A percentile compares a stretch with the other conserved stretches of the same genome.
These are phyloP conservation scores for Gymnothorax javanicus DNA, from an alignment of 2,797 vertebrate species.

Conservation along the genomic window DNA sequence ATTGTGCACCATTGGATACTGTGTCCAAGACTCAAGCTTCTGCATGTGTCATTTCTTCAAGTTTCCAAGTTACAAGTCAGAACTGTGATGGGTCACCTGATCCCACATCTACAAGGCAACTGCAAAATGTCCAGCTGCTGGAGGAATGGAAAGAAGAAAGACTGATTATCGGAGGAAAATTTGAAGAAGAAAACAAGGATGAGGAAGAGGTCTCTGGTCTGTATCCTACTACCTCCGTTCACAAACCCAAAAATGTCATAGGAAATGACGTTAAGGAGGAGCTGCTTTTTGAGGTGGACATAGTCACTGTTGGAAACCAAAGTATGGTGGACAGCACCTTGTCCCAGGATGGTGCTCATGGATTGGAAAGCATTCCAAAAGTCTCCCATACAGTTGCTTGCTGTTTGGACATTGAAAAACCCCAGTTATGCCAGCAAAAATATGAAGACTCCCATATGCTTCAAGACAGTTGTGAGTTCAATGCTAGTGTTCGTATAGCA, in stretches of 20 bases:
- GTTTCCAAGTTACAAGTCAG: conserved; percentile 31
- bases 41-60: conserved; percentile 28
- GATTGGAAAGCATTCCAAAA: conserved; percentile 1
- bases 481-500: conserved; percentile 32
- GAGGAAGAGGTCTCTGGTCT: conserved; percentile 10
- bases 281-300: conserved; percentile 68
- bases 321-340: conserved; percentile 46
- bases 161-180: conserved; percentile 30
- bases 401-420: conserved; percentile 39
- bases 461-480: conserved; percentile 13
- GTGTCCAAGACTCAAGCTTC: conserved; percentile 26
- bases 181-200: conserved; percentile 32
- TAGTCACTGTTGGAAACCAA: conserved; percentile 72
- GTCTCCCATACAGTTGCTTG: conserved; percentile 3
- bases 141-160: conserved; percentile 34
- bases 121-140: conserved; percentile 34
- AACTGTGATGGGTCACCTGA: neutral
- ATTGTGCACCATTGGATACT: conserved; percentile 17
- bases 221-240: conserved; percentile 31
- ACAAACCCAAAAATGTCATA: conserved; percentile 40
- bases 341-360: conserved; percentile 24
- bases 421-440: conserved; percentile 25
- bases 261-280: conserved; percentile 72
- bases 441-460: conserved; percentile 1
- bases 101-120: conserved; percentile 34